phyloP scores from a whole-genome alignment of 2,888 invertebrate species.

The Tipula confusa region DNA sequence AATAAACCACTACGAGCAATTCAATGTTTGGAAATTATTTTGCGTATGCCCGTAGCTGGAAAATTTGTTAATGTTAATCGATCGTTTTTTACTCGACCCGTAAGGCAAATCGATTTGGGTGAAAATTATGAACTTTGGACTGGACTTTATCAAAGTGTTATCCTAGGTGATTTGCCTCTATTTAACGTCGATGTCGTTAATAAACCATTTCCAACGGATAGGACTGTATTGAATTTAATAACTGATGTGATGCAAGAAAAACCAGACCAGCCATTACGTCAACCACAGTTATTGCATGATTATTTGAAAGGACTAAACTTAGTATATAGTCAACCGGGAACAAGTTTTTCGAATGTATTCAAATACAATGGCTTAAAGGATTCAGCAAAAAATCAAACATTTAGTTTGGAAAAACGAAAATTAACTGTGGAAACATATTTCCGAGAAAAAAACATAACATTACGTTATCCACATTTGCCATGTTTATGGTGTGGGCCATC shows the following conservation, averaged over 20 bases:
- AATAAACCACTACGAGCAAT: slow-evolving; percentile 48
- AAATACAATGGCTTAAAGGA: slow-evolving; percentile 40
- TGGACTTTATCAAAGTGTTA: slow-evolving; percentile 88
- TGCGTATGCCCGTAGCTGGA: slow-evolving; percentile 52
- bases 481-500: slow-evolving; percentile 54
- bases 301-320: slow-evolving; percentile 42
- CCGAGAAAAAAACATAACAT: neutral
- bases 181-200: slow-evolving; percentile 89
- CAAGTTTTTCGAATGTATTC: slow-evolving; percentile 38
- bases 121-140: slow-evolving; percentile 87
- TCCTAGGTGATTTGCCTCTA: slow-evolving; percentile 81
- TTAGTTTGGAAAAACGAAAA: slow-evolving; percentile 41
- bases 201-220: slow-evolving; percentile 65
- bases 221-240: slow-evolving; percentile 39
- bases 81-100: slow-evolving; percentile 67
- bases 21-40: slow-evolving; percentile 63
- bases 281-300: neutral
- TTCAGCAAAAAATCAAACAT: slow-evolving; percentile 46
- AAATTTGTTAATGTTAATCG: slow-evolving; percentile 46
- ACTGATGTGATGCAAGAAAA: neutral
- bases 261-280: neutral
- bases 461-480: slow-evolving; percentile 63
- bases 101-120: slow-evolving; percentile 53
- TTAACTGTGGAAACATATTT: slow-evolving; percentile 47
- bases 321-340: slow-evolving; percentile 42